A percentile compares a stretch with the other conserved stretches of the same genome.
Evolutionary conservation across 30 jellyfish, hydroid and myxozoan species (phyloP).

Genomic region (Aurelia sp.): DNA sequence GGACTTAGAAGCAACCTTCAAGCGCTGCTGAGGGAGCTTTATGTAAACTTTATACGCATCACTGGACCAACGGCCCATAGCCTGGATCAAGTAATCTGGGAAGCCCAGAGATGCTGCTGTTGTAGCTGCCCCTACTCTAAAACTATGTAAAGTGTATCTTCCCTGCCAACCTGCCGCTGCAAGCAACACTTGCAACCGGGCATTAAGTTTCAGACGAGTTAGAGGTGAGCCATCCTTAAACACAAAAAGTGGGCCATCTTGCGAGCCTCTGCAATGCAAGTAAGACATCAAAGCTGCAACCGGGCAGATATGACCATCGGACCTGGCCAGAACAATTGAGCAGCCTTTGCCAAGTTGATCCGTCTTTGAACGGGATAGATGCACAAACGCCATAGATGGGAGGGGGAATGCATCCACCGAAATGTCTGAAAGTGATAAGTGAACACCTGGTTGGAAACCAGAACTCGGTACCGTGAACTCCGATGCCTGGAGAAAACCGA

Average conservation of each 20-base stretch:
- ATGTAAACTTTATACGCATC: background rate
- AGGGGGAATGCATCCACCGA: background rate
- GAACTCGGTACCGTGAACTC: constrained; percentile 16
- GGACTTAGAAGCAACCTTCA: background rate
- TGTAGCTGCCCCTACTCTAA: constrained; percentile 34
- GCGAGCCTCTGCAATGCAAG: too few species aligned
- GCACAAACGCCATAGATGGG: background rate
- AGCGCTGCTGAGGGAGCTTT: constrained; percentile 3
- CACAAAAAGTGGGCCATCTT: too few species aligned
- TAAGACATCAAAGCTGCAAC: too few species aligned
- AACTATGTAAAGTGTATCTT: constrained; percentile 4
- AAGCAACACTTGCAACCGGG: background rate
- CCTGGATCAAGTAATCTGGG: constrained; percentile 24
- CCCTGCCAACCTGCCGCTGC: constrained; percentile 10
- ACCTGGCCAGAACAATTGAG: too few species aligned
- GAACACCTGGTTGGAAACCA: background rate
- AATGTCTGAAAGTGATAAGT: background rate
- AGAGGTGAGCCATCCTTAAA: too few species aligned
- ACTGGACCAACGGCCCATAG: constrained; percentile 27
- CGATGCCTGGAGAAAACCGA: constrained; percentile 17
- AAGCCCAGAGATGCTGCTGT: constrained; percentile 43
- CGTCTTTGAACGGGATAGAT: constrained; percentile 8
- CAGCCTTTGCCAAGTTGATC: constrained; percentile 8
- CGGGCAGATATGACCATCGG: too few species aligned
- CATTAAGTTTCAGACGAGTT: too few species aligned